Evolutionary conservation across 2,797 vertebrate genomes (phyloP), one percentile per base, ranked within the genome.

Genomic region (Urocyon cinereoargenteus): DNA sequence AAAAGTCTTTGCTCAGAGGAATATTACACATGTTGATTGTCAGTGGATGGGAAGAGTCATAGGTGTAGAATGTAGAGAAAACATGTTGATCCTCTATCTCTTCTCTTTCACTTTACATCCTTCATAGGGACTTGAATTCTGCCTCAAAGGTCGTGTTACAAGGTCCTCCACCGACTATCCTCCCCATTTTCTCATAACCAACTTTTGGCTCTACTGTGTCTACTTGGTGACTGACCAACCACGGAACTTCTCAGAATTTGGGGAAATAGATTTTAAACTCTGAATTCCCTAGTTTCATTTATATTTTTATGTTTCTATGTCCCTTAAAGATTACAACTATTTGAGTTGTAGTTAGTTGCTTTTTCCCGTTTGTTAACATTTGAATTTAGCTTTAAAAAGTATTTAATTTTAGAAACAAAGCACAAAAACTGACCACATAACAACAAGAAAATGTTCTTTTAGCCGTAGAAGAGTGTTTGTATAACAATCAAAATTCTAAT

Each of bases 351-450:
- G 14, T 79, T 83, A 36, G 49, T 49, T 51, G 24, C 45, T 26
- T 77, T 31, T 16, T 12, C 4, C 19, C 57, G 2, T 51, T 88
- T 86, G 53, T 28, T 88, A 28, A 86, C 26, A 93, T 91, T 91
- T 70, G n/a, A 94, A 86, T 83, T 75, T 64, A 55, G 53, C 36
- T 87, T 90, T 66, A 89, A 75, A 68, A 26, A 13, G 4, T 53
- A 16, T 57, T 59, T 51, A n/a, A 53, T 93, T 72, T 86, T 68
- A 79, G 64, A 55, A 72, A 84, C 14, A 26, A 53, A 72, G 19
- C 21, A 28, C 26, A 85, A 36, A 77, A 53, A 36, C 14, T 55
- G 10, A 45, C 6, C 14, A 2, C 6, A n/a, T 19, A 59, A 9
- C 16, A 18, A 34, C 9, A 14, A 59, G n/a, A 45, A 21, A 87